Evolutionary conservation across 2,113 vertebrate genomes (phyloP).

Genomic region (Bambusicola thoracicus): DNA sequence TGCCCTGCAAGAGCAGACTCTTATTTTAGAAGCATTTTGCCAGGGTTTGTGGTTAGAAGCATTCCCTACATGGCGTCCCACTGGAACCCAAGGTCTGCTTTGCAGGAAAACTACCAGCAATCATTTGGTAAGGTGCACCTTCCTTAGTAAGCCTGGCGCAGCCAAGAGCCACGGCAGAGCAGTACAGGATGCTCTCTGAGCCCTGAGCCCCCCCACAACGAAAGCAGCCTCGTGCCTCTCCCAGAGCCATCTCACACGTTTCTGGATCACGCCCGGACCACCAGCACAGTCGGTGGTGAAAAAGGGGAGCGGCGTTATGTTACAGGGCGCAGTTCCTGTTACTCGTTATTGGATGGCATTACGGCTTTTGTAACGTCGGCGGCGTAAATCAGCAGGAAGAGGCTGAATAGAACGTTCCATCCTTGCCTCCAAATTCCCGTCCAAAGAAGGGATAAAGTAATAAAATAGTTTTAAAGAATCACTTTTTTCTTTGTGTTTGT

Average conservation of each 20-base stretch:
- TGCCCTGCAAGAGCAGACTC: not conserved
- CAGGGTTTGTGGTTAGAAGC: not conserved
- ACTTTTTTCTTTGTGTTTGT: constrained; percentile 40
- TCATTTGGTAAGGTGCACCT: not conserved
- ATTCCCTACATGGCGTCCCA: not conserved
- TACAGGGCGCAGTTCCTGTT: constrained; percentile 62
- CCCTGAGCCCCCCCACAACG: not conserved
- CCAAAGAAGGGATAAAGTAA: constrained; percentile 64
- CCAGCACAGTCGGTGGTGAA: constrained; percentile 59
- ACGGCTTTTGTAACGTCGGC: constrained; percentile 11
- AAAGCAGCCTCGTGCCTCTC: not conserved
- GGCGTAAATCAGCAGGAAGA: constrained; percentile 51
- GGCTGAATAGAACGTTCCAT: constrained; percentile 55
- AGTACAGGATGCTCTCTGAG: not conserved
- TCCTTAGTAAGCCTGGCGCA: not conserved
- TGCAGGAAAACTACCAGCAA: not conserved
- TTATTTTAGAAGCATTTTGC: not conserved
- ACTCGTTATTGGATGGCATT: constrained; percentile 55
- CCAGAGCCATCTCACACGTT: not conserved
- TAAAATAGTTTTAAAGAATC: constrained; percentile 63
- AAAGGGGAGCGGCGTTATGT: not conserved
- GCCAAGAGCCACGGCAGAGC: not conserved
- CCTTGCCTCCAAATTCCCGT: constrained; percentile 58
- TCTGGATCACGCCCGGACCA: constrained; percentile 42
- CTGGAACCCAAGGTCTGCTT: not conserved